Evolutionary conservation across 2,888 invertebrate species (phyloP), one percentile per base, ranked within the genome.

Genomic region (Dorcus parallelipipedus): DNA sequence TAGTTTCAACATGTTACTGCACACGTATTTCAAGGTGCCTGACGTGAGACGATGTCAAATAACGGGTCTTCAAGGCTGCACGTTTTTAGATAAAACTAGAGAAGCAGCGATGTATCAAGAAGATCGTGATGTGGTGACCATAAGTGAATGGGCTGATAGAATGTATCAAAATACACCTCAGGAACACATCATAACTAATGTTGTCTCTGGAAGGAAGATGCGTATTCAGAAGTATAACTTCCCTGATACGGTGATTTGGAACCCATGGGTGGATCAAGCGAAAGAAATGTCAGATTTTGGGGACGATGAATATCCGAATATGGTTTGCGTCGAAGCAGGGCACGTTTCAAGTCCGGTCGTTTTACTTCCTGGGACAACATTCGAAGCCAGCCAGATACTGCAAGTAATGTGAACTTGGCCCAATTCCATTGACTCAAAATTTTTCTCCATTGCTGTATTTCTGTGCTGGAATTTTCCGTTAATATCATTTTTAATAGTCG

Each of bases 181-280:
- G 73, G 93, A 94, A 77, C 93, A 96, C 79, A 90, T 93, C 74
- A 91, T 97, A 73, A 93, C 93, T 64, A 95, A 95, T 79, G 93
- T 94, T 47, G 94, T 93, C 53, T 93, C 93, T 64, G 93, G 93
- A 0, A 83, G 94, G 61, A 93, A 93, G 81, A 93, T 96, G 91
- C 85, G 92, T 73, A 87, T 97, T 74, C 91, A 92, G 79, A 96
- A 96, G 80, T 92, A 92, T 79, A 95, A 96, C 81, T 93, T 97
- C 76, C 94, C 95, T 1, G 96, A 96, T 73, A 95, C 95, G 81
- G 97, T 97, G 65, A 87, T 97, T 65, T 97, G 97, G 97, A 97
- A 97, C 82, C 97, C 97, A 0, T 97, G 97, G 97, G 82, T 89
- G 65, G 95, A 95, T 71, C 91, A 91, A 77, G 95, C 96, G 26